Base-by-base conservation (phyloP, 1,140 invertebrate species). In the Drosophila serrata region DNA sequence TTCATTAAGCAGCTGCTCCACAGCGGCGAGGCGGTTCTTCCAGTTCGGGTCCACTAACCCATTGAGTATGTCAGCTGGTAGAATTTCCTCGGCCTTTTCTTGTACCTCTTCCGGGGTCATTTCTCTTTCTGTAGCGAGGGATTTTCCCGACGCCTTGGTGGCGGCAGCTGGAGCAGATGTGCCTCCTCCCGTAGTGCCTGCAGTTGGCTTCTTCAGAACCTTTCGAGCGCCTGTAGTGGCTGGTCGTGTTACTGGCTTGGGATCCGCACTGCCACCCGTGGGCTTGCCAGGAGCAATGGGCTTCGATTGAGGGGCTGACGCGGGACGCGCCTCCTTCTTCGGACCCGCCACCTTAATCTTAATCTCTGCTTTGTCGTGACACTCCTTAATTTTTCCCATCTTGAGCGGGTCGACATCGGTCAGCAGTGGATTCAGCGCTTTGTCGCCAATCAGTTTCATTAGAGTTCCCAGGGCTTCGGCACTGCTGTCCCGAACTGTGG, bases 341-440 rank as follows among this genome's bases (percentile, higher is more conserved):
- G 93, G 67, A 51, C 94, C 94, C 0, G 94, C 82, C 13, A 96
- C 92, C 93, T 97, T 97, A 1, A 96, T 95, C 59, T 95, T 93
- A 65, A 99, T 96, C 12, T 98, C 97, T 19, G 97, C 98, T 93
- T 98, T 99, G 29, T 99, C 97, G 81, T 96, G 96, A 87, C 95
- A 97, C 92, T 99, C 99, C 93, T 99, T 98, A 17, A 99, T 98
- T 94, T 99, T 99, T 24, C 95, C 94, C 95, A 99, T 96, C 93
- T 99, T 99, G 6, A 99, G 93, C 42, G 96, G 95, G 91, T 98
- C 98, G 4, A 99, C 93, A 92, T 99, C 98, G 6, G 95, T 94
- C 17, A 99, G 94, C 85, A 99, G 97, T 0, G 97, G 96, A 42
- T 94, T 94, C 49, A 99, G 96, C 15, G 95, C 94, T 93, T 98